These are phyloP conservation scores for Smutsia temminckii DNA, from an alignment of 2,797 vertebrate genomes.

Conservation along the genomic window DNA sequence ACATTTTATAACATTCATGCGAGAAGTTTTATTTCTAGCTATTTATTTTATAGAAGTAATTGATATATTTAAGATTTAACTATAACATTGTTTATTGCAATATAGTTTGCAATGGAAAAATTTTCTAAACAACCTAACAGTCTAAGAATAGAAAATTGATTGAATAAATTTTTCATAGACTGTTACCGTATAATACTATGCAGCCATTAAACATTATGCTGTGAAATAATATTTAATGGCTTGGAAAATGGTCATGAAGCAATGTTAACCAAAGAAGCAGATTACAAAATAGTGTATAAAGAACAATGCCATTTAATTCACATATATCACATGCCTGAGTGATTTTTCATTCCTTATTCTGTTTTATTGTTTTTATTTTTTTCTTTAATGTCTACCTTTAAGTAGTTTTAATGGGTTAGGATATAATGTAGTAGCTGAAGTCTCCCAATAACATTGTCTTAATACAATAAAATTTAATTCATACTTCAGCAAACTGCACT, in stretches of 20 bases:
- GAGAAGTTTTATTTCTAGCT: neutral
- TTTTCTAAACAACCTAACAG: neutral
- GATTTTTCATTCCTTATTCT: neutral
- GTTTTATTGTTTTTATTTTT: neutral
- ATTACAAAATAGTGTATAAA: neutral
- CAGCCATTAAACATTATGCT: constrained; percentile 33
- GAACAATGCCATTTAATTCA: neutral
- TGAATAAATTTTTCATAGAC: constrained; percentile 49
- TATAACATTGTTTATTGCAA: neutral
- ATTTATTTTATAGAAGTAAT: constrained; percentile 39
- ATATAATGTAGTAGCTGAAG: neutral
- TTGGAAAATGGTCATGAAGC: neutral
- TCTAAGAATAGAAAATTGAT: neutral
- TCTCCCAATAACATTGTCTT: neutral
- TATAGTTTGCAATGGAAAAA: neutral
- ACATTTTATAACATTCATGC: neutral
- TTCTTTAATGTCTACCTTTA: neutral
- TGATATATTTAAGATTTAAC: neutral
- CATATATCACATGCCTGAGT: neutral
- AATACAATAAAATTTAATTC: neutral
- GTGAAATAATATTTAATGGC: constrained; percentile 40
- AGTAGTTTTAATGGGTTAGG: neutral
- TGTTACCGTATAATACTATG: neutral
- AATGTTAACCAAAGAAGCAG: neutral
- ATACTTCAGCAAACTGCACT: neutral